Percentiles rank a stretch among this genome's conserved stretches.
Conservation (phyloP, 2,797 vertebrate species). For the Otolemur crassicaudatus region DNA sequence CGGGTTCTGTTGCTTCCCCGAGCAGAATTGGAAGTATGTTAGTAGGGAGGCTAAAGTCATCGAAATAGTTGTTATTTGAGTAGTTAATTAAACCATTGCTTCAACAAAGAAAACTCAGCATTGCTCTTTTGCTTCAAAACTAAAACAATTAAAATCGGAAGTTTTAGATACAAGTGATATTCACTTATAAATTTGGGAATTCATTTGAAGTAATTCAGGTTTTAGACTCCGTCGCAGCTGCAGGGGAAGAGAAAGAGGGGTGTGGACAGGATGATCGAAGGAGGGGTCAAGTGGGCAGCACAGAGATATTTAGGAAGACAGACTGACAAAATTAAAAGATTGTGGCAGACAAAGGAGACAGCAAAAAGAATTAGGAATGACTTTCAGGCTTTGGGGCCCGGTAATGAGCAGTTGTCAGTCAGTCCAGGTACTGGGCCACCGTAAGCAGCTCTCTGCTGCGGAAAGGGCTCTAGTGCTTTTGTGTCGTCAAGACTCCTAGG, state of each 20-base stretch:
- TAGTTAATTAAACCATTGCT: not conserved
- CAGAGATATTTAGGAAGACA: not conserved
- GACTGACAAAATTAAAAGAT: not conserved
- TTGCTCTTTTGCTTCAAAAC: conserved; percentile 23
- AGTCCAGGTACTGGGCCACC: not conserved
- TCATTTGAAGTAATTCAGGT: not conserved
- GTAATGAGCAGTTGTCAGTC: not conserved
- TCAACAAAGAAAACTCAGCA: not conserved
- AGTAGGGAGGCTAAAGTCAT: not conserved
- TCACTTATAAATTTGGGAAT: not conserved
- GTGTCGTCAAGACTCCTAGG: conserved; percentile 2
- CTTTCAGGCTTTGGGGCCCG: not conserved
- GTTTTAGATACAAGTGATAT: not conserved
- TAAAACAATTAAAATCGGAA: not conserved
- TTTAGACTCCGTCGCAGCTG: not conserved
- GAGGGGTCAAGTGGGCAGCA: not conserved
- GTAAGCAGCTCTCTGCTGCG: not conserved
- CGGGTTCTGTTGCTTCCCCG: not conserved
- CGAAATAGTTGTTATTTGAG: not conserved
- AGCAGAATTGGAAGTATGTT: not conserved
- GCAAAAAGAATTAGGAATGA: not conserved
- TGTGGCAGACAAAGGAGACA: not conserved
- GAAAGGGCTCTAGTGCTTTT: not conserved
- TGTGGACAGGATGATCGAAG: not conserved
- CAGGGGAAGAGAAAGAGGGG: not conserved